Percentiles rank a stretch among this genome's conserved stretches.
Evolutionary conservation across 1,140 invertebrate genomes (phyloP).

Genomic region (Bombus sylvicola): DNA sequence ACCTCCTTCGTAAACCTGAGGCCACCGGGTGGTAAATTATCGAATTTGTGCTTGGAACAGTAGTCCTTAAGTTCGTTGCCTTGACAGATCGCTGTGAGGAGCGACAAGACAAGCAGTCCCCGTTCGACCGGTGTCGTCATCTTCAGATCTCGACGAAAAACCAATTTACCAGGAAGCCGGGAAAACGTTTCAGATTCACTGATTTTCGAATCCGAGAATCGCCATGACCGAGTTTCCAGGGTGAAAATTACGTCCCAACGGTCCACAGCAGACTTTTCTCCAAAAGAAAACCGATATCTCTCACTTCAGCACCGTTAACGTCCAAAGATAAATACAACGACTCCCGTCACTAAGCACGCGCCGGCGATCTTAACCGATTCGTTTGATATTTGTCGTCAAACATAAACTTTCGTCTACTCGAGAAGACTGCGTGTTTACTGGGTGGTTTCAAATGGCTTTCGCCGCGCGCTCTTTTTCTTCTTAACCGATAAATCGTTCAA

Average conservation of each 20-base stretch:
- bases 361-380: slow-evolving; percentile 10
- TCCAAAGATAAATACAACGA: neutral
- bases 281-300: slow-evolving; percentile 16
- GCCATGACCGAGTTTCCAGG: slow-evolving; percentile 21
- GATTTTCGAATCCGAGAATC: slow-evolving; percentile 3
- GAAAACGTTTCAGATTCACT: neutral
- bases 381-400: slow-evolving; percentile 68
- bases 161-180: neutral
- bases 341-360: neutral
- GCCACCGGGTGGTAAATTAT: slow-evolving; percentile 75
- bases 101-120: slow-evolving; percentile 42
- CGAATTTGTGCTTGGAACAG: slow-evolving; percentile 78
- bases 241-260: slow-evolving; percentile 41
- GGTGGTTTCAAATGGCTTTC: slow-evolving; percentile 39
- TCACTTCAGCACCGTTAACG: neutral
- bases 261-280: neutral
- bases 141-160: slow-evolving; percentile 35
- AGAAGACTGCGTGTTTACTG: slow-evolving; percentile 51
- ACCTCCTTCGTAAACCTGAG: slow-evolving; percentile 89
- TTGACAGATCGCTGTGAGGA: slow-evolving; percentile 38
- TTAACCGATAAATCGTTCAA: slow-evolving; percentile 9
- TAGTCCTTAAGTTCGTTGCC: slow-evolving; percentile 80
- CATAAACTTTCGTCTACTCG: slow-evolving; percentile 49
- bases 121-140: slow-evolving; percentile 39
- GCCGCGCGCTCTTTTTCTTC: neutral